A percentile compares a stretch with the other conserved stretches of the same genome.
These are phyloP conservation scores for Plebejus argus DNA, from an alignment of 2,888 invertebrate genomes.

Conservation along the genomic window DNA sequence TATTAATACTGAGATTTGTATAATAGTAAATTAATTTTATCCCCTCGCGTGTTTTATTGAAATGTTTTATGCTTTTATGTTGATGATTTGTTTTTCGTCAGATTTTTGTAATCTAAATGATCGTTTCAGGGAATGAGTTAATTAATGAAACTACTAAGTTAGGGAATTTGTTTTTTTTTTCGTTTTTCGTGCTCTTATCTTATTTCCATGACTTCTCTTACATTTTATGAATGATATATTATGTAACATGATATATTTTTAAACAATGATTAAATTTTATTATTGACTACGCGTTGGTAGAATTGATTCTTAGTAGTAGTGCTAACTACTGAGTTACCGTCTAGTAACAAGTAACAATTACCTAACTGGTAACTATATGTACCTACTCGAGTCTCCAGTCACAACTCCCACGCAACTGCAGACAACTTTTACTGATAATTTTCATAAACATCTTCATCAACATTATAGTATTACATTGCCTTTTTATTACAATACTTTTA, in stretches of 20 bases:
- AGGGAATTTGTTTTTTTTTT: neutral
- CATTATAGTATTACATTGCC: neutral
- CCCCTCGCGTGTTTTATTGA: neutral
- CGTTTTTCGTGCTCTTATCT: too few species aligned
- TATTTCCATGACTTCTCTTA: too few species aligned
- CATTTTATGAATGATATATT: too few species aligned
- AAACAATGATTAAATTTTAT: too few species aligned
- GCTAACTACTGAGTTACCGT: neutral
- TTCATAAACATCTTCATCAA: neutral
- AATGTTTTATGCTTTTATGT: neutral
- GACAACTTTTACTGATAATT: neutral
- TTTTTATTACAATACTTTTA: neutral
- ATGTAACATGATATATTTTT: too few species aligned
- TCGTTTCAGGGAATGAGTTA: neutral
- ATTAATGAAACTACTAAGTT: neutral
- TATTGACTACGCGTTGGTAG: too few species aligned
- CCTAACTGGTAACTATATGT: too few species aligned
- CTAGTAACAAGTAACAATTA: neutral
- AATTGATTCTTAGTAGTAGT: neutral
- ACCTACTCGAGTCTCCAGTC: too few species aligned
- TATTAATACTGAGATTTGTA: slow-evolving; percentile 10
- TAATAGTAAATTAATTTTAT: slow-evolving; percentile 17
- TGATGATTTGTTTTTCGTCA: neutral
- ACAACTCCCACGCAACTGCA: neutral
- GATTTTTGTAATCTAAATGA: neutral